A percentile compares a stretch with the other conserved stretches of the same genome.
Conservation (phyloP, 2,888 invertebrate genomes). For the Drosophila meridiana region DNA sequence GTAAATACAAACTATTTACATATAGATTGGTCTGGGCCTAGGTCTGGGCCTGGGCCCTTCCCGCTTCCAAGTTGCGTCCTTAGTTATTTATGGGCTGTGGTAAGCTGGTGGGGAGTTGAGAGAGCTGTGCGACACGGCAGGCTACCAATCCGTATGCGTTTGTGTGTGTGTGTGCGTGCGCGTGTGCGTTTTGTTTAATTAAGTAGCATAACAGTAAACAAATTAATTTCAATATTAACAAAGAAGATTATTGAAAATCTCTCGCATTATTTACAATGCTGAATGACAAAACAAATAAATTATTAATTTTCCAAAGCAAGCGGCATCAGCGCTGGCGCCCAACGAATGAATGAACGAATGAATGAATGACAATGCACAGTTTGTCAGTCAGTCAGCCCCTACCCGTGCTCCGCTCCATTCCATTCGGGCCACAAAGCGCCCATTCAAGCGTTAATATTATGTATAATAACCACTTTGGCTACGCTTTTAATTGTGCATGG, state of each 20-base stretch:
- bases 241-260: conserved; percentile 82
- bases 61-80: conserved; percentile 36
- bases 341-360: background rate
- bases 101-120: conserved; percentile 53
- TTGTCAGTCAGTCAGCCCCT: conserved; percentile 22
- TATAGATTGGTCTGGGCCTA: conserved; percentile 57
- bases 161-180: conserved; percentile 17
- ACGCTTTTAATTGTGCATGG: conserved; percentile 75
- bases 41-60: background rate
- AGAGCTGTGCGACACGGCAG: conserved; percentile 8
- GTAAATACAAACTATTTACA: conserved; percentile 66
- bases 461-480: conserved; percentile 78
- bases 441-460: conserved; percentile 79
- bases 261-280: conserved; percentile 79
- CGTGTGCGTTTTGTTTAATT: conserved; percentile 73
- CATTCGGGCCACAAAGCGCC: conserved; percentile 64
- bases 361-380: conserved; percentile 65
- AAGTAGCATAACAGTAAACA: conserved; percentile 81
- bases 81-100: conserved; percentile 75
- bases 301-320: conserved; percentile 69
- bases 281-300: conserved; percentile 81
- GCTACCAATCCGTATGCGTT: conserved; percentile 21
- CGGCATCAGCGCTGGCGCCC: conserved; percentile 30
- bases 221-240: conserved; percentile 81
- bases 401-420: conserved; percentile 6